A percentile compares a stretch with the other conserved stretches of the same genome.
phyloP scores from a whole-genome alignment of 2,797 vertebrate genomes.

The Cyclura pinguis region DNA sequence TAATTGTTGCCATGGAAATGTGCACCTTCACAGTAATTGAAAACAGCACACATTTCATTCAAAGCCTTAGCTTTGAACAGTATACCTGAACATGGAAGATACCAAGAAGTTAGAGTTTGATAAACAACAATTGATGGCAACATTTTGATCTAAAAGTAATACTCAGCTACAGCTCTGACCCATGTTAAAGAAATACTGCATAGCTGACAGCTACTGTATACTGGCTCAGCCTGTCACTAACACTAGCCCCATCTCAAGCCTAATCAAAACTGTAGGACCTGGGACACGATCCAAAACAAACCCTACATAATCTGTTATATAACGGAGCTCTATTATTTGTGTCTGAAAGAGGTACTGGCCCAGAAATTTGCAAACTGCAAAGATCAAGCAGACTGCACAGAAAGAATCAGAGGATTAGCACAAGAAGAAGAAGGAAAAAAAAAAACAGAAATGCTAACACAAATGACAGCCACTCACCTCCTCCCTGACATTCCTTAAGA shows the following conservation, averaged over 20 bases:
- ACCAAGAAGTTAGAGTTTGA: not conserved
- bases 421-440: too few species aligned
- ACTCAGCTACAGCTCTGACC: not conserved
- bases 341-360: slow-evolving; percentile 67
- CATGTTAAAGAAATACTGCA: not conserved
- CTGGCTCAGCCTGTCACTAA: not conserved
- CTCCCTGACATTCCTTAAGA: not conserved
- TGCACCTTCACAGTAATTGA: slow-evolving; percentile 2
- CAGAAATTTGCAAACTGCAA: slow-evolving; percentile 65
- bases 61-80: not conserved
- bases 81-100: slow-evolving; percentile 6
- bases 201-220: not conserved
- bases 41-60: slow-evolving; percentile 1
- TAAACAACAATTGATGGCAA: not conserved
- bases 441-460: not conserved
- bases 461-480: not conserved
- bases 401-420: slow-evolving; percentile 15
- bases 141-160: not conserved
- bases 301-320: slow-evolving; percentile 61
- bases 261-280: not conserved
- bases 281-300: slow-evolving; percentile 52
- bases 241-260: not conserved
- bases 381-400: not conserved
- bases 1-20: slow-evolving; percentile 20
- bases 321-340: slow-evolving; percentile 64